Conservation (phyloP, 2,888 invertebrate genomes). For the Drosophila paracracens region DNA sequence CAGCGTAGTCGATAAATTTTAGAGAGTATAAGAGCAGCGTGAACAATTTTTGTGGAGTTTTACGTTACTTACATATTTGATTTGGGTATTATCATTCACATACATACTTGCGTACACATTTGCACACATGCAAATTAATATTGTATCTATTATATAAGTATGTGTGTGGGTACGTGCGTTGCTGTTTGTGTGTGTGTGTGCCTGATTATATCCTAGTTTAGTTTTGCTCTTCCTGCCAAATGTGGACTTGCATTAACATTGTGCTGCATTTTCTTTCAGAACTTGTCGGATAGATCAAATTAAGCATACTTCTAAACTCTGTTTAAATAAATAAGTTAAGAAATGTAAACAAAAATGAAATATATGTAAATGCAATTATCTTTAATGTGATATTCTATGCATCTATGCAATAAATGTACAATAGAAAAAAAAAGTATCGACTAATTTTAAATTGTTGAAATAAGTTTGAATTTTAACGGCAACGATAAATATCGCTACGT, state of each 20-base stretch:
- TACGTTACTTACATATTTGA: constrained; percentile 35
- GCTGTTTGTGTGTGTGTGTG: background rate
- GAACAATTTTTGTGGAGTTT: constrained; percentile 9
- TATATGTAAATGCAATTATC: background rate
- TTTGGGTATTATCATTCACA: constrained; percentile 30
- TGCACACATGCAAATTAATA: constrained; percentile 42
- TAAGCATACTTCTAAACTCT: background rate
- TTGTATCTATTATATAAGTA: constrained; percentile 9
- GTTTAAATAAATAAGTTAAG: background rate
- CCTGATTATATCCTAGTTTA: constrained; percentile 25
- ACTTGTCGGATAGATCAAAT: background rate
- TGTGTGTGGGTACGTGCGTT: constrained; percentile 12
- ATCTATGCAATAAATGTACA: background rate
- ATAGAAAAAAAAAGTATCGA: background rate
- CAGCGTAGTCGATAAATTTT: too few relatives aligned
- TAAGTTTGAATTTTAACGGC: too few relatives aligned
- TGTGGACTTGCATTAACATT: constrained; percentile 18
- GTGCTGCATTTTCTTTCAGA: constrained; percentile 10
- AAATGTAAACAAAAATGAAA: background rate
- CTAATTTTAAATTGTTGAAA: background rate
- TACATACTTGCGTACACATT: constrained; percentile 33
- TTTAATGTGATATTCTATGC: background rate
- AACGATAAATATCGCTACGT: too few relatives aligned
- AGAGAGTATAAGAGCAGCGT: constrained; percentile 2
- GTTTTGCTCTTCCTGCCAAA: constrained; percentile 17